phyloP scores from a whole-genome alignment of 2,888 invertebrate species.

The Drosophila peninsularis region DNA sequence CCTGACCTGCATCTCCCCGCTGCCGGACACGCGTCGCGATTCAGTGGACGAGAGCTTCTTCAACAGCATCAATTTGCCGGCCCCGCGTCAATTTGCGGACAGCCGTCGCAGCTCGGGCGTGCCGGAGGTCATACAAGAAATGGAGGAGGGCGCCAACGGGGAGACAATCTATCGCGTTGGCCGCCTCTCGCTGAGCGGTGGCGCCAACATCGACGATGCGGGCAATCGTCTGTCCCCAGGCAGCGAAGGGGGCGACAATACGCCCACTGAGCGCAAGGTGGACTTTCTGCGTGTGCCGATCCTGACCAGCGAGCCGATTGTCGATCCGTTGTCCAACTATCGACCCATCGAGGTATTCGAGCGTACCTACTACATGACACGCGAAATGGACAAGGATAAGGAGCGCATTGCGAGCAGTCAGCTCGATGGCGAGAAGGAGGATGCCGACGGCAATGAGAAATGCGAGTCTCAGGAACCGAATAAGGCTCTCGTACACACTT shows the following conservation, averaged over 20 bases:
- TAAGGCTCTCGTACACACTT: constrained; percentile 65
- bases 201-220: constrained; percentile 81
- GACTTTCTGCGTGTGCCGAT: constrained; percentile 82
- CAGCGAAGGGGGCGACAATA: constrained; percentile 60
- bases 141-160: constrained; percentile 76
- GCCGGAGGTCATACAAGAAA: constrained; percentile 82
- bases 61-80: constrained; percentile 87
- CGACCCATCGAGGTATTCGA: constrained; percentile 84
- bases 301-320: constrained; percentile 75
- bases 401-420: constrained; percentile 53
- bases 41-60: constrained; percentile 87
- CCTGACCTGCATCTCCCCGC: constrained; percentile 88
- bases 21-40: constrained; percentile 87
- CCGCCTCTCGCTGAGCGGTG: constrained; percentile 81
- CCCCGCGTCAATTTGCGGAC: constrained; percentile 93
- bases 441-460: constrained; percentile 42
- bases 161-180: constrained; percentile 75
- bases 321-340: constrained; percentile 83
- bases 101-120: constrained; percentile 89
- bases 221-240: constrained; percentile 75
- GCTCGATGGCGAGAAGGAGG: constrained; percentile 49
- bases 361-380: constrained; percentile 82
- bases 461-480: constrained; percentile 20
- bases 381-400: constrained; percentile 75
- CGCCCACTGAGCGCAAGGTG: constrained; percentile 72